Evolutionary conservation across 2,113 vertebrate species (phyloP).

Genomic region (Dinomys branickii): DNA sequence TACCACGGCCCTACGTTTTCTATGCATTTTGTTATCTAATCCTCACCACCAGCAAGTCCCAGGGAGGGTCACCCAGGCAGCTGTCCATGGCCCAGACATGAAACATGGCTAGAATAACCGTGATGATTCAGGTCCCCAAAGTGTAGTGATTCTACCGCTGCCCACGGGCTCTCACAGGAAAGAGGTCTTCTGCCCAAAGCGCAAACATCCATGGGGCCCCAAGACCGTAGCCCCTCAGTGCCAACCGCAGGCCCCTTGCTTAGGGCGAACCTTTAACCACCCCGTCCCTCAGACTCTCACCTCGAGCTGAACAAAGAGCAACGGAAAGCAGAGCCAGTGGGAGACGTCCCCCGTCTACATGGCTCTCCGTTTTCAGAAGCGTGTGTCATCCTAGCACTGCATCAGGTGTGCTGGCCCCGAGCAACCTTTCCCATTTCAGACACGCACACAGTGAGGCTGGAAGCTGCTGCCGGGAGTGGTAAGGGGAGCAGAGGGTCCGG

Average conservation of each 20-base stretch:
- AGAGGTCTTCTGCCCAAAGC: accelerated
- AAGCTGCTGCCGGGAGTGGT: neutral
- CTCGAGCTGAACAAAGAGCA: neutral
- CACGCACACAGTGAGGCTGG: neutral
- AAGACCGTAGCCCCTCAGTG: neutral
- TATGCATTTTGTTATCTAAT: neutral
- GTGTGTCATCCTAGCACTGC: neutral
- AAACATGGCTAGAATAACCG: neutral
- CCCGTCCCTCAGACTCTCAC: neutral
- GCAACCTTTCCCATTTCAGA: neutral
- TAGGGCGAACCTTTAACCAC: neutral
- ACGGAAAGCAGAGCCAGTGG: neutral
- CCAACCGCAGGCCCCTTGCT: neutral
- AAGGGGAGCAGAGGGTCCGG: neutral
- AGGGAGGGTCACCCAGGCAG: neutral
- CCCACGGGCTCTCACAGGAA: neutral
- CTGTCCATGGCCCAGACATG: neutral
- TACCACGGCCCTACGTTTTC: neutral
- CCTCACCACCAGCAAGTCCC: neutral
- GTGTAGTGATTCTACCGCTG: neutral
- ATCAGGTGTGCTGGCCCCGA: neutral
- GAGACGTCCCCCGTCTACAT: neutral
- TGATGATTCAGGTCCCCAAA: neutral
- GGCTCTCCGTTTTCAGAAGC: neutral
- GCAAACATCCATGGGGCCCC: neutral